phyloP scores from a whole-genome alignment of 1,140 invertebrate species.

The Drosophila novamexicana region DNA sequence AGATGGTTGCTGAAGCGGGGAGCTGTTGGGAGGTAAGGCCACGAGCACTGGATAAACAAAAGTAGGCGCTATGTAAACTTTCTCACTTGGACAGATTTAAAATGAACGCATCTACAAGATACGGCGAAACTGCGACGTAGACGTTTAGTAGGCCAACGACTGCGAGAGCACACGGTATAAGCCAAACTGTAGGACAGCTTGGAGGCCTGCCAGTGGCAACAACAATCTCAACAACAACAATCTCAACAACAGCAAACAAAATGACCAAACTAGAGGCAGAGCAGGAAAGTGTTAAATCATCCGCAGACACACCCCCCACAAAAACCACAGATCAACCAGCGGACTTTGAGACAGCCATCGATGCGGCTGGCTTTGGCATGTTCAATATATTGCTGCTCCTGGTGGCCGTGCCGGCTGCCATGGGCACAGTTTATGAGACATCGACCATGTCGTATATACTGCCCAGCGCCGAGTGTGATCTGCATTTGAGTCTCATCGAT shows the following conservation, averaged over 20 bases:
- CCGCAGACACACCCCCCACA: not conserved
- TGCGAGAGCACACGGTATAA: conserved; percentile 27
- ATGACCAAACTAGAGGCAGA: conserved; percentile 21
- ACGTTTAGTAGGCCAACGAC: conserved; percentile 43
- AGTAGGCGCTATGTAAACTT: conserved; percentile 5
- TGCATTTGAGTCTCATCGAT: conserved; percentile 87
- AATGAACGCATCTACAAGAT: conserved; percentile 41
- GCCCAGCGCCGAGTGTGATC: conserved; percentile 89
- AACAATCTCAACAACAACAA: not conserved
- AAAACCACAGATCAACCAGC: conserved; percentile 62
- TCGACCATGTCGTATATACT: conserved; percentile 89
- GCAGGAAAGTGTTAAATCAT: not conserved
- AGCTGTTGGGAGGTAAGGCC: not conserved
- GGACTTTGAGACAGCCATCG: conserved; percentile 88
- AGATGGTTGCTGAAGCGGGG: not conserved
- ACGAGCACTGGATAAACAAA: conserved; percentile 14
- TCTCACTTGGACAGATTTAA: conserved; percentile 15
- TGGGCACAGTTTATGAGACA: conserved; percentile 88
- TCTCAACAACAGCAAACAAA: not conserved
- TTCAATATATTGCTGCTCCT: conserved; percentile 88
- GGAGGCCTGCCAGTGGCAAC: not conserved
- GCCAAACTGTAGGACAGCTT: conserved; percentile 29
- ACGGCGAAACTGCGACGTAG: conserved; percentile 39
- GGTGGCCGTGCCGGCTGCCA: conserved; percentile 87
- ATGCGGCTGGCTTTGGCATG: conserved; percentile 87